Evolutionary conservation across 2,797 vertebrate species (phyloP), one percentile per base, ranked within the genome.

Genomic region (Trichosurus vulpecula): DNA sequence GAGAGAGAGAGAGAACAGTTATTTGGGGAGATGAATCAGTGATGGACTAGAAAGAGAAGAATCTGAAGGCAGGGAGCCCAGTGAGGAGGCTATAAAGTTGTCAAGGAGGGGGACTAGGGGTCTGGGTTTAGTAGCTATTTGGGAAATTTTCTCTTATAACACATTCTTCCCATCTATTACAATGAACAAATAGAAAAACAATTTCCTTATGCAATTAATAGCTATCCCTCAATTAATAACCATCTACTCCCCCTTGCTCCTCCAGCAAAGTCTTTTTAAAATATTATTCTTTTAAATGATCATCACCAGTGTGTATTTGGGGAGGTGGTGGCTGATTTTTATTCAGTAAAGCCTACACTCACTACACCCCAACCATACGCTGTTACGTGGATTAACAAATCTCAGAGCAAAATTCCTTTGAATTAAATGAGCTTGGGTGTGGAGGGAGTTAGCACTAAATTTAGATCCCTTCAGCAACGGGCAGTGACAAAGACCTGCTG

Each of bases 391-490:
- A 90, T 35, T 16, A 55, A 35, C 56, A 51, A 91, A n/a, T 53
- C 35, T 35, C 11, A 12, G 66, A 93, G 35, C 52, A 27, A 29
- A 25, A 16, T 8, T 30, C 41, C 11, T n/a, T 31, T 22, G n/a
- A 11, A 25, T 89, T 74, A 95, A 0, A 6, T 87, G 10, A 54
- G 66, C 54, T 91, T 0, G 2, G 31, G n/a, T 53, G 22, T 19
- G 27, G 4, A 4, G 58, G 54, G 66, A 66, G 51, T 30, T 0
- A 89, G 6, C 25, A 90, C 9, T 30, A 3, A 89, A 95, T 29
- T 0, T 0, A 0, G 30, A 57, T 74, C 22, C 90, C 5, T 51
- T 12, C 41, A 94, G 29, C 47, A 57, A 51, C 0, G n/a, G 3
- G 35, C 9, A 90, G 9, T 55, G 81, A 94, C 96, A 54, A 56